phyloP scores from a whole-genome alignment of 2,113 vertebrate species.

The Atlantisia rogersi region DNA sequence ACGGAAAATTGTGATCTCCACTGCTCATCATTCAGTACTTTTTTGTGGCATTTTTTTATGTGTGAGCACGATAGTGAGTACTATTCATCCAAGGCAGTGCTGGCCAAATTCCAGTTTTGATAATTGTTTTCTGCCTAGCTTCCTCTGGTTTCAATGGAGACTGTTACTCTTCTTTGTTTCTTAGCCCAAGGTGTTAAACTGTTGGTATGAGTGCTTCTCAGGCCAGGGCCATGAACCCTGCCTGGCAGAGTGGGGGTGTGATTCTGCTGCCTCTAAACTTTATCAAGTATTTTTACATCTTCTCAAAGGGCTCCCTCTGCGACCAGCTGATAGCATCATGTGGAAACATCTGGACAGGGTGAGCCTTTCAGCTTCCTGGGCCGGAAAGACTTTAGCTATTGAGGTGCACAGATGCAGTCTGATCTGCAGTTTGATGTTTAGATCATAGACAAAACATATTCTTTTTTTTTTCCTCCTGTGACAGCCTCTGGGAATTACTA shows the following conservation, averaged over 20 bases:
- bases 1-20: neutral
- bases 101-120: neutral
- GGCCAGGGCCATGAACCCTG: neutral
- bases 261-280: neutral
- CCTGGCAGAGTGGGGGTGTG: neutral
- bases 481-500: slow-evolving; percentile 12
- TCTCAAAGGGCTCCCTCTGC: neutral
- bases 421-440: slow-evolving; percentile 55
- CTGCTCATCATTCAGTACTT: neutral
- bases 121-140: slow-evolving; percentile 23
- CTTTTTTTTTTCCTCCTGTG: neutral
- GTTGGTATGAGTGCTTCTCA: neutral
- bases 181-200: slow-evolving; percentile 1
- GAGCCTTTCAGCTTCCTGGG: slow-evolving; percentile 32
- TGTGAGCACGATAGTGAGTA: accelerated
- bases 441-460: neutral
- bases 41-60: neutral
- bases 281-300: neutral
- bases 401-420: slow-evolving; percentile 24
- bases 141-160: neutral
- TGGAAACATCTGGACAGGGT: slow-evolving; percentile 54
- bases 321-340: neutral
- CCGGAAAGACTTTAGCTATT: neutral
- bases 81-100: neutral
- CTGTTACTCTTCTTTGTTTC: neutral